These are phyloP conservation scores for Toxotes lorentzi DNA, from an alignment of 2,797 vertebrate genomes.

Conservation along the genomic window DNA sequence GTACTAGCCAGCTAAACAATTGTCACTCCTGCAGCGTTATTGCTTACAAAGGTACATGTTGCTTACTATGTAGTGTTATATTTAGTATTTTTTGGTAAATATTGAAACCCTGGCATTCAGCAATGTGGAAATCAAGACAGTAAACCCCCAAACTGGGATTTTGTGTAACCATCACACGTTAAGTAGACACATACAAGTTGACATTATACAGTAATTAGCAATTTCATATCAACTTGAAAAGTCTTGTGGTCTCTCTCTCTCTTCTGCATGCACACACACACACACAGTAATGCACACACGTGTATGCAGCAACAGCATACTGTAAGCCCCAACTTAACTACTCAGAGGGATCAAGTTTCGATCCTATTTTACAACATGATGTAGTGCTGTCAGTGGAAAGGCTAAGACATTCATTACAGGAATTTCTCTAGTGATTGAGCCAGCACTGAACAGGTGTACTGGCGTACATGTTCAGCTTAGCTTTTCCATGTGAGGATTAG, in stretches of 20 bases:
- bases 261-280: neutral
- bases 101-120: constrained; percentile 7
- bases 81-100: constrained; percentile 3
- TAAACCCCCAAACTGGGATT: constrained; percentile 2
- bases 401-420: constrained; percentile 60
- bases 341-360: constrained; percentile 61
- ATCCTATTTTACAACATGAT: constrained; percentile 58
- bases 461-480: constrained; percentile 66
- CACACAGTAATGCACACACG: neutral
- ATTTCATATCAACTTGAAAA: constrained; percentile 19
- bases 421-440: constrained; percentile 60
- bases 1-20: constrained; percentile 43
- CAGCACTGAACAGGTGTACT: constrained; percentile 64
- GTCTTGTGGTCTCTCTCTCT: neutral
- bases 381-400: constrained; percentile 64
- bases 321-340: constrained; percentile 44
- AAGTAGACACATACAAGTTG: constrained; percentile 26
- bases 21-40: constrained; percentile 43
- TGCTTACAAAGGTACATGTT: constrained; percentile 44
- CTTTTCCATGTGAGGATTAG: constrained; percentile 63
- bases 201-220: constrained; percentile 20
- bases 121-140: neutral
- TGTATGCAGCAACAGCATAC: constrained; percentile 21
- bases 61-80: constrained; percentile 14
- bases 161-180: neutral